Evolutionary conservation across 1,140 invertebrate genomes (phyloP).

Genomic region (Nilaparvata lugens): DNA sequence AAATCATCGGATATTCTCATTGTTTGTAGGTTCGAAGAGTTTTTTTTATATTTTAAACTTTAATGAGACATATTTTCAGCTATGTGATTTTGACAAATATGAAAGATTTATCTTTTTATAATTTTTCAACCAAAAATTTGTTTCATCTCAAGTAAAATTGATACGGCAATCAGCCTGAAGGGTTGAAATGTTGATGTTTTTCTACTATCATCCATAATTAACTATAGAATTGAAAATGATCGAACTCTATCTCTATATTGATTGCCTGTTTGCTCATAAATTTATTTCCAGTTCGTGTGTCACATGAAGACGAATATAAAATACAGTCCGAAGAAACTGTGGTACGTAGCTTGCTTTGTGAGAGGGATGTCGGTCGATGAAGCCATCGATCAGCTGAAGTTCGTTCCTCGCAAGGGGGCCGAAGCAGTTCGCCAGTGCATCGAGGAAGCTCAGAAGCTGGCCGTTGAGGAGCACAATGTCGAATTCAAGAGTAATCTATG

Average conservation of each 20-base stretch:
- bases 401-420: conserved; percentile 76
- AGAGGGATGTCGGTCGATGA: conserved; percentile 90
- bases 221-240: conserved; percentile 10
- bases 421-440: conserved; percentile 66
- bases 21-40: too few species aligned
- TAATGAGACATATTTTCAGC: too few species aligned
- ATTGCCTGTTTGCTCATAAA: conserved; percentile 21
- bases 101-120: too few species aligned
- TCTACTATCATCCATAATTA: not conserved
- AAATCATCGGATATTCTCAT: too few species aligned
- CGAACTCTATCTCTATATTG: conserved; percentile 11
- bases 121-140: too few species aligned
- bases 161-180: too few species aligned
- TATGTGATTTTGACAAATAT: too few species aligned
- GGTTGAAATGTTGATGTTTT: too few species aligned
- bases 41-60: too few species aligned
- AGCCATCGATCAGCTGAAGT: conserved; percentile 81
- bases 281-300: conserved; percentile 67
- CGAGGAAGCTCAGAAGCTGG: conserved; percentile 80
- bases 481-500: conserved; percentile 93
- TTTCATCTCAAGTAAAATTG: too few species aligned
- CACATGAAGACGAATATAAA: conserved; percentile 75
- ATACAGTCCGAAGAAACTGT: conserved; percentile 85
- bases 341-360: conserved; percentile 78
- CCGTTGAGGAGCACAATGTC: conserved; percentile 82